These are phyloP conservation scores for Corticium candelabrum DNA, from an alignment of 37 sponge, comb jelly and placozoan species.

Conservation along the genomic window DNA sequence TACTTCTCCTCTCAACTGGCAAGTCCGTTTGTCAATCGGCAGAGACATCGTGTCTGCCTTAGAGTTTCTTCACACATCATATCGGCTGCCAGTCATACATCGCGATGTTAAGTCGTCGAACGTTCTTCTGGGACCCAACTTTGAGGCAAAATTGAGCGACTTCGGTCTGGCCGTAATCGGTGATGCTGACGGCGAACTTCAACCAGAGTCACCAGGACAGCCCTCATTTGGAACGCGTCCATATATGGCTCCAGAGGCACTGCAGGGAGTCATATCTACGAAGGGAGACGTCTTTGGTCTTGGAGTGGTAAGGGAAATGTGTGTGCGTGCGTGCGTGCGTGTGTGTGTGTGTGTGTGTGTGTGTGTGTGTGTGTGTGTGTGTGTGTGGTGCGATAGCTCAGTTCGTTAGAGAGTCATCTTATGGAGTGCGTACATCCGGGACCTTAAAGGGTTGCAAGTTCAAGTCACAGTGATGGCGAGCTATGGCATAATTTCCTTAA, in stretches of 20 bases:
- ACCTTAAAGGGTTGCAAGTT: too few species aligned
- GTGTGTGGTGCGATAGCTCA: too few species aligned
- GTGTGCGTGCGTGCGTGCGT: too few species aligned
- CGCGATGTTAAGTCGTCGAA: constrained; percentile 87
- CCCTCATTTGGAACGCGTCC: neutral
- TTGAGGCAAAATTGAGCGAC: neutral
- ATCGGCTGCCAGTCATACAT: constrained; percentile 62
- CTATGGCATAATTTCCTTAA: too few species aligned
- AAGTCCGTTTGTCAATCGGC: neutral
- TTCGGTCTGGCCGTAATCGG: neutral
- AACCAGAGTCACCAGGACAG: neutral
- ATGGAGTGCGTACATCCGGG: too few species aligned
- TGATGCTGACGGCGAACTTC: neutral
- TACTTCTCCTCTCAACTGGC: neutral
- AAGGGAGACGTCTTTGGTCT: neutral
- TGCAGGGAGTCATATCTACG: neutral
- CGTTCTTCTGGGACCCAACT: constrained; percentile 30
- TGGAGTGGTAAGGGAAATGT: neutral
- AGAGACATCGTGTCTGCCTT: neutral
- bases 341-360: too few species aligned
- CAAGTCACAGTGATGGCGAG: too few species aligned
- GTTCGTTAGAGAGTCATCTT: too few species aligned
- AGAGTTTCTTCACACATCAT: neutral
- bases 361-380: too few species aligned
- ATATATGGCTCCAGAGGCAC: neutral